These are phyloP conservation scores for Sprattus sprattus DNA, from an alignment of 2,113 vertebrate species.

Conservation along the genomic window DNA sequence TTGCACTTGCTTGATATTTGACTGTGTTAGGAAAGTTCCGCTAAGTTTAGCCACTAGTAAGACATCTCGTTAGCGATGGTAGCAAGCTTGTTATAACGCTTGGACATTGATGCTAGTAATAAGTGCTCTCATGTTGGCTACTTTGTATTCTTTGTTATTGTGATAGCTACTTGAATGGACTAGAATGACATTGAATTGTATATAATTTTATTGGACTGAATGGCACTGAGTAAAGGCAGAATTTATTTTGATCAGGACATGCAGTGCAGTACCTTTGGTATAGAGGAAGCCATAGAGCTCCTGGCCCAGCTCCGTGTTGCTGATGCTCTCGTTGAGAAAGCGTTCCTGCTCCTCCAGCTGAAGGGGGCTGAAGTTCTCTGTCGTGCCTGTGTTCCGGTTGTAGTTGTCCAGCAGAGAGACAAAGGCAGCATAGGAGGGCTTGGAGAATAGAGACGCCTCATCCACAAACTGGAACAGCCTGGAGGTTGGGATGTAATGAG, in stretches of 20 bases:
- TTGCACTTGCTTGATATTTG: too few relatives aligned
- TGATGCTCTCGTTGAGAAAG: constrained; percentile 83
- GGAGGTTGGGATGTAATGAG: background rate
- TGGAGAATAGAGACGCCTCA: constrained; percentile 79
- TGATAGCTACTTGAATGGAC: too few relatives aligned
- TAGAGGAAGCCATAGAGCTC: constrained; percentile 80
- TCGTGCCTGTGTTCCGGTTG: constrained; percentile 72
- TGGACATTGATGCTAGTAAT: too few relatives aligned
- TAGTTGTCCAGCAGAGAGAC: constrained; percentile 89
- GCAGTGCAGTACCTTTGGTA: constrained; percentile 73
- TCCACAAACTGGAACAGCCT: constrained; percentile 85
- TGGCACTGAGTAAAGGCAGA: too few relatives aligned
- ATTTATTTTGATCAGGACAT: background rate
- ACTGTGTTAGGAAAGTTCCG: too few relatives aligned
- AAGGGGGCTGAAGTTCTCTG: constrained; percentile 73
- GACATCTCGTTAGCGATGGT: too few relatives aligned
- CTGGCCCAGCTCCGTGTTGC: constrained; percentile 78
- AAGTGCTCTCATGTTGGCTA: too few relatives aligned
- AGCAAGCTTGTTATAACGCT: too few relatives aligned
- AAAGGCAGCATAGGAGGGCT: constrained; percentile 82
- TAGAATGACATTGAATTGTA: too few relatives aligned
- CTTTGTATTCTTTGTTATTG: too few relatives aligned
- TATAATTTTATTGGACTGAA: too few relatives aligned
- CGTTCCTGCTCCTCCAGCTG: constrained; percentile 81
- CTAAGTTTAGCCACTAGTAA: too few relatives aligned